These are phyloP conservation scores for Pristionchus maxplancki DNA, from an alignment of 2,888 invertebrate genomes.

Conservation along the genomic window DNA sequence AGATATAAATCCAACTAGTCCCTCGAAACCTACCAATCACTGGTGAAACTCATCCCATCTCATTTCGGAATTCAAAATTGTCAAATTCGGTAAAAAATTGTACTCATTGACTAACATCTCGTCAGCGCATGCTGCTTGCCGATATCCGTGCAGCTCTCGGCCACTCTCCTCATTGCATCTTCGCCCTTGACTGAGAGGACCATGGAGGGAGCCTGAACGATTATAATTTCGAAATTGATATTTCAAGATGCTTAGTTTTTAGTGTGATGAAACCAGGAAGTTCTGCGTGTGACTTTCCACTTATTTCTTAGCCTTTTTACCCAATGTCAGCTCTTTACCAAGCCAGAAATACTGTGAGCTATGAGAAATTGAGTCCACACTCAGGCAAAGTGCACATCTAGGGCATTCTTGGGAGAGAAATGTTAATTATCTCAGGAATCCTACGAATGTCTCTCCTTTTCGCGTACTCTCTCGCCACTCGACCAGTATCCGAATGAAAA, in stretches of 20 bases:
- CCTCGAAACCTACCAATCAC: background rate
- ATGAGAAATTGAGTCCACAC: background rate
- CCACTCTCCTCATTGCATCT: constrained; percentile 33
- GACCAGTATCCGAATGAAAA: too few species aligned
- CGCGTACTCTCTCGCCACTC: background rate
- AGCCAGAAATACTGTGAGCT: too few species aligned
- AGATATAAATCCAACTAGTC: background rate
- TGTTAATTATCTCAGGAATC: background rate
- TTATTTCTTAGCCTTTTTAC: background rate
- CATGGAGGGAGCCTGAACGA: constrained; percentile 31
- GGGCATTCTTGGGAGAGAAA: background rate
- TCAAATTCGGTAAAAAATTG: too few species aligned
- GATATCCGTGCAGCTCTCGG: constrained; percentile 40
- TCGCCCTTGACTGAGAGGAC: constrained; percentile 18
- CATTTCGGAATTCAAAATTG: too few species aligned
- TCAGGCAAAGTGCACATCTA: background rate
- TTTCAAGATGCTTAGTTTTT: too few species aligned
- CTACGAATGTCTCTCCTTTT: background rate
- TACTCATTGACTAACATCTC: constrained; percentile 27
- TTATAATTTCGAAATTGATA: background rate
- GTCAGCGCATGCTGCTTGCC: constrained; percentile 46
- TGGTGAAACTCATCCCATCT: too few species aligned
- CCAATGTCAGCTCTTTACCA: too few species aligned
- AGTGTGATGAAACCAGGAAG: too few species aligned
- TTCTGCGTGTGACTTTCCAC: too few species aligned